phyloP scores from a whole-genome alignment of 2,797 vertebrate species.

The Lagorchestes hirsutus region DNA sequence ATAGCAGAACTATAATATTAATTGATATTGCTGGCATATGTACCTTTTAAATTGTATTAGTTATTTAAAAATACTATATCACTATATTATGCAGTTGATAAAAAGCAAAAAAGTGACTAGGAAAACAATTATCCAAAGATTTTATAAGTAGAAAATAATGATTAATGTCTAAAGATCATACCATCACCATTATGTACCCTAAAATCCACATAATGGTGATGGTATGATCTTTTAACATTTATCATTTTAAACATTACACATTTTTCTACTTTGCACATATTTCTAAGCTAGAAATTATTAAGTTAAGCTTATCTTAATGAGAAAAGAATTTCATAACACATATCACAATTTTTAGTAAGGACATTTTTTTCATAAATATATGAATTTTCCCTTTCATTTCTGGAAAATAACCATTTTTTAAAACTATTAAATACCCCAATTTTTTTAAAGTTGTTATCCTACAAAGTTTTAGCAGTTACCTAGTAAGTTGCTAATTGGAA shows the following conservation, averaged over 20 bases:
- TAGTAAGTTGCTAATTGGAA: background rate
- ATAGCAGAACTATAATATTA: constrained; percentile 76
- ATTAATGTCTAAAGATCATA: constrained; percentile 38
- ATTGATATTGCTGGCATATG: constrained; percentile 81
- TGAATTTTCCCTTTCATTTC: background rate
- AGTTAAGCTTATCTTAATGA: background rate
- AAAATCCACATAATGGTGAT: background rate
- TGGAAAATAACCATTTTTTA: background rate
- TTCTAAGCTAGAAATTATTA: constrained; percentile 5
- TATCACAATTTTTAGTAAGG: background rate
- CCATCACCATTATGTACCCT: background rate
- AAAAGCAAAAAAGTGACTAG: constrained; percentile 79
- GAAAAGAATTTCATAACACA: background rate
- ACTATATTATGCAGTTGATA: constrained; percentile 76
- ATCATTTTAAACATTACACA: background rate
- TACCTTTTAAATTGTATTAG: constrained; percentile 79
- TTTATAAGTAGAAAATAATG: constrained; percentile 73
- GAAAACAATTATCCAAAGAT: constrained; percentile 80
- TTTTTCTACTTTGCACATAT: background rate
- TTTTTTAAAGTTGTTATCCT: background rate
- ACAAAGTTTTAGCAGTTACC: background rate
- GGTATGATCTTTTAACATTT: too few species aligned
- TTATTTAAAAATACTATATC: constrained; percentile 79
- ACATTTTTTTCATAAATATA: background rate
- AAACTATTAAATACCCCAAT: background rate